A percentile compares a stretch with the other conserved stretches of the same genome.
phyloP scores from a whole-genome alignment of 2,113 vertebrate species.

The Rhegmatorhina hoffmannsi region DNA sequence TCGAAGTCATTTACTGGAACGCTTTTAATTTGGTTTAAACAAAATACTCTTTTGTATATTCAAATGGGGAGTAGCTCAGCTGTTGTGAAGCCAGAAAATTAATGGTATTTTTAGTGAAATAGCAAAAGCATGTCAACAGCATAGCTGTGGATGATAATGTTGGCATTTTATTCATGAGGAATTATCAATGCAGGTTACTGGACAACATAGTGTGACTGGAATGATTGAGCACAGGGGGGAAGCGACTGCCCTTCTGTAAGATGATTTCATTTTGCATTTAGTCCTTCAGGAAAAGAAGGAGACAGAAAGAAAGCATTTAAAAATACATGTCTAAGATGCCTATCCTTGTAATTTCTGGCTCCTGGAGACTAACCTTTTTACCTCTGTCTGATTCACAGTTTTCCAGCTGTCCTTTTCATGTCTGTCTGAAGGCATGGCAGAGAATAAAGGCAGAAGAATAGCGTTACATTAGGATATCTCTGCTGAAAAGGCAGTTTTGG shows the following conservation, averaged over 20 bases:
- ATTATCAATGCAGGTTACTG: slow-evolving; percentile 78
- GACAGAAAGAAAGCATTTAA: not conserved
- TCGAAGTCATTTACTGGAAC: slow-evolving; percentile 84
- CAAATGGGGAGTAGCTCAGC: slow-evolving; percentile 79
- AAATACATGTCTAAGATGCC: not conserved
- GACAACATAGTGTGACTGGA: slow-evolving; percentile 78
- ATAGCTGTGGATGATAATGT: slow-evolving; percentile 76
- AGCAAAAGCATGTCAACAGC: slow-evolving; percentile 81
- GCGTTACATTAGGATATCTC: not conserved
- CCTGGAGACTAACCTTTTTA: not conserved
- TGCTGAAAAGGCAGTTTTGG: not conserved
- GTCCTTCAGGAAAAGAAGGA: slow-evolving; percentile 22
- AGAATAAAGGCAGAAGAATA: not conserved
- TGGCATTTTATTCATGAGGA: slow-evolving; percentile 82
- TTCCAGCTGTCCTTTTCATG: not conserved
- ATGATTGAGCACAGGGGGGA: slow-evolving; percentile 70
- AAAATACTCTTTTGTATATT: slow-evolving; percentile 84
- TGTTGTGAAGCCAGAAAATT: slow-evolving; percentile 84
- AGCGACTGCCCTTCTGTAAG: slow-evolving; percentile 53
- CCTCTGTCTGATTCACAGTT: not conserved
- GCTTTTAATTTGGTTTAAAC: slow-evolving; percentile 86
- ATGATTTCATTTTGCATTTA: slow-evolving; percentile 71
- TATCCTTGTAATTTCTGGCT: not conserved
- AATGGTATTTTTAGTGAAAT: slow-evolving; percentile 82
- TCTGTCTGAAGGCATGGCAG: not conserved